These are phyloP conservation scores for Cecidostiba fungosa DNA, from an alignment of 2,888 invertebrate species.

Conservation along the genomic window DNA sequence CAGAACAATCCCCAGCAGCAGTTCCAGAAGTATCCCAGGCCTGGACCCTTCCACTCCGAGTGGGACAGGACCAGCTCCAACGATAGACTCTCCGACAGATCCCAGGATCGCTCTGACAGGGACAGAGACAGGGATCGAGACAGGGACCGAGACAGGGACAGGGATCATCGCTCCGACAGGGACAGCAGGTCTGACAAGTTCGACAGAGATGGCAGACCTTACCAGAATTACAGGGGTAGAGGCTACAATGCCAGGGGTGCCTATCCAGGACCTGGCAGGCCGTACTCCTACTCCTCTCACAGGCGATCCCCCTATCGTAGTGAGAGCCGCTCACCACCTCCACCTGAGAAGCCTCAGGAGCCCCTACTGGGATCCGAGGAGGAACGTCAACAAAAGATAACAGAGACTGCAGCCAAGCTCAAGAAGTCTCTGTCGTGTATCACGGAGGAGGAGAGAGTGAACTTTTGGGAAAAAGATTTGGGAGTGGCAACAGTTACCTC, in stretches of 20 bases:
- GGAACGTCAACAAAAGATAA: slow-evolving; percentile 75
- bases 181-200: slow-evolving; percentile 53
- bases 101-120: slow-evolving; percentile 34
- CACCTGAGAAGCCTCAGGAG: slow-evolving; percentile 59
- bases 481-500: slow-evolving; percentile 51
- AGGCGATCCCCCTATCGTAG: slow-evolving; percentile 49
- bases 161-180: slow-evolving; percentile 52
- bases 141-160: slow-evolving; percentile 55
- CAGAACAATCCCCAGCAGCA: not conserved
- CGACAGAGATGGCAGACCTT: slow-evolving; percentile 47
- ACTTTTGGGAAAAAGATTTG: slow-evolving; percentile 72
- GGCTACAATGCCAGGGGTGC: slow-evolving; percentile 54
- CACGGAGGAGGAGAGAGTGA: slow-evolving; percentile 70
- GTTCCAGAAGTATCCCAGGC: slow-evolving; percentile 52
- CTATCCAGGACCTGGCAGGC: slow-evolving; percentile 67
- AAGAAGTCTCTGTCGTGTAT: slow-evolving; percentile 74
- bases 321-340: slow-evolving; percentile 36
- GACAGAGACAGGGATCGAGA: slow-evolving; percentile 49
- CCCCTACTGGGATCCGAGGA: slow-evolving; percentile 76
- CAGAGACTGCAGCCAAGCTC: slow-evolving; percentile 75
- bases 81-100: slow-evolving; percentile 51
- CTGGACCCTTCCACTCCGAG: slow-evolving; percentile 48
- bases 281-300: slow-evolving; percentile 41
- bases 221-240: slow-evolving; percentile 63
- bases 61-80: slow-evolving; percentile 60